Percentiles rank a stretch among this genome's conserved stretches.
phyloP scores from a whole-genome alignment of 1,140 invertebrate genomes.

The Bombus pascuorum region DNA sequence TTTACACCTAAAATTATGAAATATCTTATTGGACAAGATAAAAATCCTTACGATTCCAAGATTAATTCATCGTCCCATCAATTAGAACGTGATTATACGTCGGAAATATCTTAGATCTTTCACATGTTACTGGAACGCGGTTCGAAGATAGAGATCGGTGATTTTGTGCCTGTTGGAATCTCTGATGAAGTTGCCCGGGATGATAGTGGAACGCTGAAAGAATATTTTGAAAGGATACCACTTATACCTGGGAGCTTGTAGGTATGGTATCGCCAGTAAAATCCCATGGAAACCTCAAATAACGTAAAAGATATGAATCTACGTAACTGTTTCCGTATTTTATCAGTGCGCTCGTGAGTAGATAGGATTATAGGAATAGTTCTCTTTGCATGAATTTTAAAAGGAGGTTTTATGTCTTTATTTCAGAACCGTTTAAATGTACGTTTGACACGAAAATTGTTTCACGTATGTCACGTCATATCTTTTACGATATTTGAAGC shows the following conservation, averaged over 20 bases:
- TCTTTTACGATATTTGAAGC: neutral
- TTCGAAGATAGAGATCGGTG: neutral
- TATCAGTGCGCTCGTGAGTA: neutral
- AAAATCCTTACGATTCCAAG: neutral
- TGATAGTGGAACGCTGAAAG: neutral
- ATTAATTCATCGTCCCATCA: neutral
- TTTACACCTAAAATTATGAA: neutral
- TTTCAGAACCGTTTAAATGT: neutral
- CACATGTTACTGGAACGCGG: neutral
- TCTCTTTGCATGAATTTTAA: neutral
- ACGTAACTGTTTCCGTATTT: neutral
- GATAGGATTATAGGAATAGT: neutral
- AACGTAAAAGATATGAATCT: neutral
- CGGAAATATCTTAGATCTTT: neutral
- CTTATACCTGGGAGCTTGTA: neutral
- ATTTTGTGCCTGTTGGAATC: neutral
- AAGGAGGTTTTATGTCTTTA: neutral
- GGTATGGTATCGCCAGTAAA: neutral
- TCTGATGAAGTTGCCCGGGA: neutral
- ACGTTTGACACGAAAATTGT: neutral
- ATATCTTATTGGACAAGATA: too few species aligned
- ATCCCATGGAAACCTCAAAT: slow-evolving; percentile 1
- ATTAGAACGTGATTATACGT: neutral
- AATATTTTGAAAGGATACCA: slow-evolving; percentile 4
- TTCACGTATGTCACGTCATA: neutral